Conservation (phyloP, 2,797 vertebrate species). For the Chiloscyllium punctatum region DNA sequence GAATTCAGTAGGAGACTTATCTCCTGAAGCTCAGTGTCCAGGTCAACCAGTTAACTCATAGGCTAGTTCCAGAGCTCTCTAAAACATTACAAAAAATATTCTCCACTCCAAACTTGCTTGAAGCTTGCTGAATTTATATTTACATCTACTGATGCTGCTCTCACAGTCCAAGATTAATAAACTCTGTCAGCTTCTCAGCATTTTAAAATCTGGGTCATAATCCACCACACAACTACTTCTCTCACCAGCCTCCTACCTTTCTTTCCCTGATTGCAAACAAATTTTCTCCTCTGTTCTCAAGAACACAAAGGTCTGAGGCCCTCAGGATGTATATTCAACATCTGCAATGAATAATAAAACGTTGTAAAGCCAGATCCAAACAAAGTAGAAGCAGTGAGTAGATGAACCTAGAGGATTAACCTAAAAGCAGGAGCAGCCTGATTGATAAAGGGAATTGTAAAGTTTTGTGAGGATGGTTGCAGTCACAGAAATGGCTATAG, state of each 20-base stretch:
- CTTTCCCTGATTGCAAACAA: not conserved
- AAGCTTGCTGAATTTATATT: conserved; percentile 5
- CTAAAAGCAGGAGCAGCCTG: not conserved
- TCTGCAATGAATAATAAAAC: not conserved
- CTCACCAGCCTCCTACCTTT: not conserved
- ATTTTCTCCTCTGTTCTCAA: not conserved
- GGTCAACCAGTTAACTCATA: not conserved
- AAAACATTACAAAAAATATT: not conserved
- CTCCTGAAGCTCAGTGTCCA: too few species aligned
- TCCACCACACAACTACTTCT: not conserved
- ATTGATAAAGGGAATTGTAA: not conserved
- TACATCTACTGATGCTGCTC: not conserved
- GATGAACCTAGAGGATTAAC: not conserved
- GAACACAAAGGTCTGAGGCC: not conserved
- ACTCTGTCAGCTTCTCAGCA: not conserved
- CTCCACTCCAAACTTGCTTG: not conserved
- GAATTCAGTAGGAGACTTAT: too few species aligned
- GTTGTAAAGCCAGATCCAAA: not conserved
- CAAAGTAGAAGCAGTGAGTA: not conserved
- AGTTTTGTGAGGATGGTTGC: not conserved
- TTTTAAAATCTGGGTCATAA: not conserved
- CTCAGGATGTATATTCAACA: not conserved
- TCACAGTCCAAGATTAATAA: not conserved
- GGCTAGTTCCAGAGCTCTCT: not conserved
- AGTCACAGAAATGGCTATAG: not conserved